Base-by-base conservation (phyloP, 1,140 invertebrate genomes). In the Aradophagus sp. region DNA sequence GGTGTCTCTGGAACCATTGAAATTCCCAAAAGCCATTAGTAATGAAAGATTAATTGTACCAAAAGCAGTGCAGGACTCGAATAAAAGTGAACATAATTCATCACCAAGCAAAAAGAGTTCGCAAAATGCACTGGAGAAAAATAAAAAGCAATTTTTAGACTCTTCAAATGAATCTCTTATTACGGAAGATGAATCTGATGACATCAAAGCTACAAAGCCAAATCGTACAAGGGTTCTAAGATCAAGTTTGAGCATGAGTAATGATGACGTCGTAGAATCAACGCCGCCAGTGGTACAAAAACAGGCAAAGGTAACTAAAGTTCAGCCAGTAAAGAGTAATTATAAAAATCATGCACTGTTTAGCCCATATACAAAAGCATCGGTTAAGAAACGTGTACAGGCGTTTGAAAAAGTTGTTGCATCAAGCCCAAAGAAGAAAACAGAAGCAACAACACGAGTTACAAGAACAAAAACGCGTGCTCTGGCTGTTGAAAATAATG, bases 341-440 rank as follows among this genome's bases (percentile, higher is more conserved):
- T 80, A 77, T n/a, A 86, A 85, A 31, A 48, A 63, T 4, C 76
- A 69, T 16, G 75, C 61, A 6, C 53, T 84, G 3, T 87, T 85
- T 29, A 90, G 88, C 83, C 88, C 89, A 2, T 88, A 87, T 45
- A 78, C 85, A 1, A 88, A 87, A 41, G 88, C 89, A 58, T 89
- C 89, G 0, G 86, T 90, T 13, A 90, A 89, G 63, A 88, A 89
- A 73, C 85, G 87, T 13, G 88, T 90, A 0, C 86, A 89, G 62
- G 89, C 89, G 1, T 90, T 90, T 62, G 89, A 90, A 59, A 88
- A 89, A 68, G 83, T 71, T 8, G 75, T 45, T 13, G 38, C 77
- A 11, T 65, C 62, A 2, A 84, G 75, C 66, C 80, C 80, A 0
- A 77, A 77, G 7, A 14, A 68, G 26, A 47, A 68, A 6, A 38